Evolutionary conservation across 2,797 vertebrate genomes (phyloP).

Genomic region (Triplophysa bombifrons): DNA sequence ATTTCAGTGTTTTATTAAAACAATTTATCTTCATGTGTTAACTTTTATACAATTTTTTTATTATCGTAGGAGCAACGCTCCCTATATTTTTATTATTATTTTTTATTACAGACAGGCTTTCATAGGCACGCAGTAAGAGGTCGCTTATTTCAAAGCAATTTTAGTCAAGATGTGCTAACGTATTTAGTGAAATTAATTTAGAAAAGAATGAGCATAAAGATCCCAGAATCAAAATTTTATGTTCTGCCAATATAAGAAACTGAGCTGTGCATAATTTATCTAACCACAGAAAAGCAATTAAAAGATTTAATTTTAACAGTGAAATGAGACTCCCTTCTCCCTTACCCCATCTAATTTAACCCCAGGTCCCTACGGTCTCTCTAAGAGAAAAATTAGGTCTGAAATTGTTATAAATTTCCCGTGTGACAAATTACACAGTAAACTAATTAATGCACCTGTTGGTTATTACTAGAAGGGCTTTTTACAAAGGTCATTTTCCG

Average conservation of each 20-base stretch:
- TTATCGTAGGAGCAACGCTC: no score
- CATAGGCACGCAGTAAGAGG: not conserved
- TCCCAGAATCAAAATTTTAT: conserved; percentile 10
- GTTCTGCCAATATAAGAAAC: conserved; percentile 9
- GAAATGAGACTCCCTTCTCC: conserved; percentile 73
- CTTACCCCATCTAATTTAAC: conserved; percentile 50
- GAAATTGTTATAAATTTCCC: conserved; percentile 76
- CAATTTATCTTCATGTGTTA: no score
- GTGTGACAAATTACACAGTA: conserved; percentile 73
- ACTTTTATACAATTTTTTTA: no score
- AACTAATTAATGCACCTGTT: conserved; percentile 78
- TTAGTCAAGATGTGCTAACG: not conserved
- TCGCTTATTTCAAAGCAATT: not conserved
- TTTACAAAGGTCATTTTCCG: conserved; percentile 59
- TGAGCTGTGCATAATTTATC: conserved; percentile 32
- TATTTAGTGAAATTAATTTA: not conserved
- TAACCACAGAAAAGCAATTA: conserved; percentile 65
- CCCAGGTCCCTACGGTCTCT: conserved; percentile 66
- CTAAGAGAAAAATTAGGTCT: conserved; percentile 68
- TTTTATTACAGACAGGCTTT: not conserved
- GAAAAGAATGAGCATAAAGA: conserved; percentile 2
- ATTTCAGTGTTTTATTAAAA: no score
- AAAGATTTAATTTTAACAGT: conserved; percentile 74
- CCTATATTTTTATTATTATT: no score
- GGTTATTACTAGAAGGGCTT: conserved; percentile 68